Evolutionary conservation across 2,797 vertebrate genomes (phyloP).

Genomic region (Mastacembelus armatus): DNA sequence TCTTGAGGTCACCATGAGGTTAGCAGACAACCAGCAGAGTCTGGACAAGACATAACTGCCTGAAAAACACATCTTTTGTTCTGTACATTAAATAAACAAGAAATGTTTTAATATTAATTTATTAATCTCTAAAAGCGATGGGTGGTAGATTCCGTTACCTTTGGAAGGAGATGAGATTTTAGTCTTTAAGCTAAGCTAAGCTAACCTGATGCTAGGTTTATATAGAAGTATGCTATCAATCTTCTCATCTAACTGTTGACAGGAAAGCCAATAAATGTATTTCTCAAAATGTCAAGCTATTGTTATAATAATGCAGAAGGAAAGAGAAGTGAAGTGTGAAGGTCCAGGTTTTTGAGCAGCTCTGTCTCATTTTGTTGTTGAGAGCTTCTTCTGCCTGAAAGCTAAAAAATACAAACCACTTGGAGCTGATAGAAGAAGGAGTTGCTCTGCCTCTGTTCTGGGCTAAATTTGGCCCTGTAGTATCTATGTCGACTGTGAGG

Average conservation of each 20-base stretch:
- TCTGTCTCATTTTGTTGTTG: slow-evolving; percentile 28
- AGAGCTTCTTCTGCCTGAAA: slow-evolving; percentile 26
- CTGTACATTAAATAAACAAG: too few relatives aligned
- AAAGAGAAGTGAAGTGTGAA: slow-evolving; percentile 15
- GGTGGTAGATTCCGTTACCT: neutral
- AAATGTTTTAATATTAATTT: too few relatives aligned
- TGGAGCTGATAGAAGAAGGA: slow-evolving; percentile 43
- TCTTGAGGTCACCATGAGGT: too few relatives aligned
- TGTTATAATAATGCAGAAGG: too few relatives aligned
- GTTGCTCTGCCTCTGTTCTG: slow-evolving; percentile 69
- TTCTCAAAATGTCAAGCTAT: neutral
- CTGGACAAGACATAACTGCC: fast-evolving
- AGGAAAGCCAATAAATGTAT: neutral
- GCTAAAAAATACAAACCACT: slow-evolving; percentile 25
- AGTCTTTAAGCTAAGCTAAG: slow-evolving; percentile 17
- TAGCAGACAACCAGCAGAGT: too few relatives aligned
- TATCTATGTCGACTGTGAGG: slow-evolving; percentile 74
- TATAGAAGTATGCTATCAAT: too few relatives aligned
- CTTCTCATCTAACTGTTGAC: too few relatives aligned
- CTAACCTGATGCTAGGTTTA: too few relatives aligned
- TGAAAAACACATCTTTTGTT: too few relatives aligned
- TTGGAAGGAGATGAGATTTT: neutral
- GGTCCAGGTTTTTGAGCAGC: slow-evolving; percentile 31
- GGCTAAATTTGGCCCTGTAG: slow-evolving; percentile 74
- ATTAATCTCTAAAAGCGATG: slow-evolving; percentile 3